Evolutionary conservation across 2,888 invertebrate species (phyloP).

Genomic region (Arrhopalites spinosus): DNA sequence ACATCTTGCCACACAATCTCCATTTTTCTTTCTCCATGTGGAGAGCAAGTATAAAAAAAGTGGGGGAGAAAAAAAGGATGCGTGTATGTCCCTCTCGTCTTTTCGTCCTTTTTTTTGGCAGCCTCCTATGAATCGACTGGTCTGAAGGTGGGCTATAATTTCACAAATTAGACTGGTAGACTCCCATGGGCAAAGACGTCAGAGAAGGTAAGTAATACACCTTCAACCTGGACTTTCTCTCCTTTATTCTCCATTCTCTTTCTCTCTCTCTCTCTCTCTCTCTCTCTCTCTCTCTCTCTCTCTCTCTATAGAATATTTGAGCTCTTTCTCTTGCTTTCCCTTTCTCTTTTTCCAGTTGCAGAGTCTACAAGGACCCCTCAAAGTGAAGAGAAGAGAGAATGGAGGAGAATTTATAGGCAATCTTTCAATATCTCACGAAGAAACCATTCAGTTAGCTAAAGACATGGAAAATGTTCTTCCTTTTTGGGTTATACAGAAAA

Average conservation of each 20-base stretch:
- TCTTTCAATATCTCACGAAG: slow-evolving; percentile 34
- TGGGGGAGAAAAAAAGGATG: neutral
- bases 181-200: slow-evolving; percentile 20
- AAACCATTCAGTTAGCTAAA: slow-evolving; percentile 19
- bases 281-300: neutral
- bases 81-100: slow-evolving; percentile 1
- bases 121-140: slow-evolving; percentile 12
- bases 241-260: neutral
- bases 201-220: slow-evolving; percentile 27
- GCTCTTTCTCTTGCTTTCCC: slow-evolving; percentile 5
- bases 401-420: slow-evolving; percentile 32
- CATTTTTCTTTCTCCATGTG: neutral
- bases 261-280: slow-evolving; percentile 4
- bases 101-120: neutral
- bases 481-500: neutral
- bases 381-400: slow-evolving; percentile 1
- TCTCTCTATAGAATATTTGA: no score
- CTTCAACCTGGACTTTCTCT: neutral
- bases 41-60: neutral
- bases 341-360: neutral
- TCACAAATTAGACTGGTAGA: slow-evolving; percentile 27
- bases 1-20: neutral
- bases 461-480: no score
- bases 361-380: neutral
- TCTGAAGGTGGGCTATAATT: slow-evolving; percentile 22